Evolutionary conservation across 2,113 vertebrate genomes (phyloP).

Genomic region (Collichthys lucidus): DNA sequence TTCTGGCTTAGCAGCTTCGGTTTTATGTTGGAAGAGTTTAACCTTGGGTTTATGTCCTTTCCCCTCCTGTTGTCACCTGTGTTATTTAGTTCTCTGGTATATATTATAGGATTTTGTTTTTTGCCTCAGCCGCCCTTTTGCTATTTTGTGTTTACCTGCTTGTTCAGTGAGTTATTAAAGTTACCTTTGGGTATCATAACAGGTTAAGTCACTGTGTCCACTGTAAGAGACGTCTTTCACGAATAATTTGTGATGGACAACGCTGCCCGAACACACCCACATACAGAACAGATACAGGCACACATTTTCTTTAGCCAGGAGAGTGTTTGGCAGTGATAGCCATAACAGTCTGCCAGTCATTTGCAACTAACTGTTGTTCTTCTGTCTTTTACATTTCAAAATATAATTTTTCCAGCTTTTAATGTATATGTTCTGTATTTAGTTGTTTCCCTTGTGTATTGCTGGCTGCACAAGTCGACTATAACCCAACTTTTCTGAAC

Average conservation of each 20-base stretch:
- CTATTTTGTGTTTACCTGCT: no score
- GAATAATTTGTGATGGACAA: constrained; percentile 15
- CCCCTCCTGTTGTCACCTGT: neutral
- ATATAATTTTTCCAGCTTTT: neutral
- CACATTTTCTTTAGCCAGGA: neutral
- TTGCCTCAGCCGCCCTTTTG: no score
- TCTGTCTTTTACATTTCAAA: neutral
- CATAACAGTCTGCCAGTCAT: neutral
- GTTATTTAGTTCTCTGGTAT: neutral
- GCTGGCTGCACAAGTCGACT: neutral
- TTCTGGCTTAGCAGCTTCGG: neutral
- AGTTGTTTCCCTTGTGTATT: neutral
- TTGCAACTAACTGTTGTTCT: neutral
- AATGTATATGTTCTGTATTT: neutral
- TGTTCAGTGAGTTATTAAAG: neutral
- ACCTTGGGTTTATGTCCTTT: no score
- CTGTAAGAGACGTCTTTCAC: neutral
- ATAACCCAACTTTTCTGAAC: neutral
- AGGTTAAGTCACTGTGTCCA: neutral
- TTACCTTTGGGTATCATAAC: no score
- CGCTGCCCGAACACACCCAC: constrained; percentile 16
- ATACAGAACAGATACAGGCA: neutral
- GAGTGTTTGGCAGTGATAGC: neutral
- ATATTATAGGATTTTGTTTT: no score
- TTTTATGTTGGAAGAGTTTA: no score